A percentile compares a stretch with the other conserved stretches of the same genome.
Conservation (phyloP, 2,113 vertebrate genomes). For the Perca schrenkii region DNA sequence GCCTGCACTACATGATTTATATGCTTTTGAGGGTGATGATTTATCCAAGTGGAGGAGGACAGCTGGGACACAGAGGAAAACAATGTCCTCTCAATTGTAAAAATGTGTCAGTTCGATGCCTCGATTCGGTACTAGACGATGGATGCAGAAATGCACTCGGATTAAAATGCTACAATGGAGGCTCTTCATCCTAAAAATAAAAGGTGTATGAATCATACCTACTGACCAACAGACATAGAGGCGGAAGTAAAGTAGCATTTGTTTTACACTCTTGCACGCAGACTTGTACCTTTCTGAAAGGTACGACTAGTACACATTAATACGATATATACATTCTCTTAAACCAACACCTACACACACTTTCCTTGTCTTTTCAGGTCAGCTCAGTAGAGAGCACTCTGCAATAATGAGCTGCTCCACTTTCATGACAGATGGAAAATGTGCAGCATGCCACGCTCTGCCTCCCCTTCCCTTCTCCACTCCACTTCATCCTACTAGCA, state of each 20-base stretch:
- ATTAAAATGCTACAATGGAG: slow-evolving; percentile 11
- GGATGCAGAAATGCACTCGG: slow-evolving; percentile 20
- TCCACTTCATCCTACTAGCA: slow-evolving; percentile 32
- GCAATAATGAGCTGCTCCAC: slow-evolving; percentile 84
- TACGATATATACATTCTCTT: slow-evolving; percentile 30
- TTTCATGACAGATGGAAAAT: slow-evolving; percentile 88
- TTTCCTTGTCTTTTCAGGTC: slow-evolving; percentile 78
- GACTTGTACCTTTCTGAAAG: slow-evolving; percentile 2
- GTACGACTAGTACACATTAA: slow-evolving; percentile 26
- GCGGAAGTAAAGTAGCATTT: not conserved
- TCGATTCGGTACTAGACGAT: slow-evolving; percentile 23
- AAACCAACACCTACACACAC: slow-evolving; percentile 39
- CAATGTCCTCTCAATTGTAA: slow-evolving; percentile 14
- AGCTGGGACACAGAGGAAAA: slow-evolving; percentile 30
- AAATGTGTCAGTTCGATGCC: slow-evolving; percentile 28
- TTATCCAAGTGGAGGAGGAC: slow-evolving; percentile 49
- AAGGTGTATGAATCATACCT: not conserved
- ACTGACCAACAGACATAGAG: not conserved
- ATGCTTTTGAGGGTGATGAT: slow-evolving; percentile 49
- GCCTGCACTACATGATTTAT: slow-evolving; percentile 64
- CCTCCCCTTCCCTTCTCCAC: slow-evolving; percentile 60
- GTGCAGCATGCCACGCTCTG: slow-evolving; percentile 63
- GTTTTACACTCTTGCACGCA: not conserved
- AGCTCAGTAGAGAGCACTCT: slow-evolving; percentile 80
- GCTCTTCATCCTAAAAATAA: not conserved